Percentiles rank a stretch among this genome's conserved stretches.
Conservation (phyloP, 2,888 invertebrate species). For the Chrysotoxum bicinctum region DNA sequence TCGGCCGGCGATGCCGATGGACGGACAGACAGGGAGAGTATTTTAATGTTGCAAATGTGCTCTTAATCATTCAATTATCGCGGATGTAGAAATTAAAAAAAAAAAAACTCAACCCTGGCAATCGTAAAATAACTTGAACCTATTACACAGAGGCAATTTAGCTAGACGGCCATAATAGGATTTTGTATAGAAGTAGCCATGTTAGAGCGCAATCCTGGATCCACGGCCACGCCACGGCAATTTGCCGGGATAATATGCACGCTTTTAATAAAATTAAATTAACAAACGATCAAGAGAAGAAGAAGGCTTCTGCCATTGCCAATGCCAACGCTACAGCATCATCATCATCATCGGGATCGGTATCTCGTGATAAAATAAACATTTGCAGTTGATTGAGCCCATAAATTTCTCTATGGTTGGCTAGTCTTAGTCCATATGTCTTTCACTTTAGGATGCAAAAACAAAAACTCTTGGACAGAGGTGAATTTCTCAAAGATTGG, state of each 20-base stretch:
- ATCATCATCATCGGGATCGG: constrained; percentile 34
- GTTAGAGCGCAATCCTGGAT: constrained; percentile 8
- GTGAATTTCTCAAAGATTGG: neutral
- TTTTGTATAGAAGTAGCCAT: neutral
- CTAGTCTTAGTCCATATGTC: constrained; percentile 4
- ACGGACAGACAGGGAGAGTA: constrained; percentile 1
- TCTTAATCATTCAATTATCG: constrained; percentile 70
- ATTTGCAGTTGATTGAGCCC: constrained; percentile 70
- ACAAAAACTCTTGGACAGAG: neutral
- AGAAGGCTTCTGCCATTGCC: constrained; percentile 21
- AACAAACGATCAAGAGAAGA: constrained; percentile 34
- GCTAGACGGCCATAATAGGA: neutral
- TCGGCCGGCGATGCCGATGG: neutral
- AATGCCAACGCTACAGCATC: constrained; percentile 30
- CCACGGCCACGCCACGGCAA: constrained; percentile 17
- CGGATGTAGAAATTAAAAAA: constrained; percentile 45
- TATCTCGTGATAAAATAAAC: constrained; percentile 64
- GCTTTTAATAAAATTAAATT: constrained; percentile 59
- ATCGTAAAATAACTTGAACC: constrained; percentile 30
- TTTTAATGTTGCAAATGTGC: constrained; percentile 58
- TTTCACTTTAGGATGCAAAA: constrained; percentile 10
- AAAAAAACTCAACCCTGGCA: constrained; percentile 4
- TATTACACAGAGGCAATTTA: constrained; percentile 24
- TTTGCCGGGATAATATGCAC: constrained; percentile 39
- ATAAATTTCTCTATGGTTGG: constrained; percentile 45